Percentiles rank a stretch among this genome's conserved stretches.
Conservation (phyloP, 2,888 invertebrate genomes). For the Pyrgus malvae region DNA sequence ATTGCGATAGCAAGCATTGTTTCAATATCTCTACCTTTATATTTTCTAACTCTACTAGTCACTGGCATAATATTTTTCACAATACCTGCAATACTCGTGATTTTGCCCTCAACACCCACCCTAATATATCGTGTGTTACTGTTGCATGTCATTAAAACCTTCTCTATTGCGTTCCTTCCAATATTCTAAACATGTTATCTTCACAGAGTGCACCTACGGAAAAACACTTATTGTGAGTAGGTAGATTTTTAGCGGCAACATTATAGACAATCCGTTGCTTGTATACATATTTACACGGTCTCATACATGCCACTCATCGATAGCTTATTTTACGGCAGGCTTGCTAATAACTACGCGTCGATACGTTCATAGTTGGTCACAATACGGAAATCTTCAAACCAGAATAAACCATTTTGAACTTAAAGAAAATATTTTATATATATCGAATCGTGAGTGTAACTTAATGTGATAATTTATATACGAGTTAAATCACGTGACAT, state of each 20-base stretch:
- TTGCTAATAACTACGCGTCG: constrained; percentile 56
- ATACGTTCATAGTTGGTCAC: constrained; percentile 52
- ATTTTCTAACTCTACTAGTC: constrained; percentile 1
- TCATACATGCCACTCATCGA: constrained; percentile 45
- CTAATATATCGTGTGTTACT: no score
- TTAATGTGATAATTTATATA: no score
- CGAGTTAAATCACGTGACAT: no score
- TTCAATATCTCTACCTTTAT: constrained; percentile 29
- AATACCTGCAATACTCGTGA: no score
- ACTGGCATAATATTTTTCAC: background rate
- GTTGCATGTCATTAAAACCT: no score
- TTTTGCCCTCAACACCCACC: no score
- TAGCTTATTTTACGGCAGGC: constrained; percentile 53
- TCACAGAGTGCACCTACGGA: constrained; percentile 8
- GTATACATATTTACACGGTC: constrained; percentile 55
- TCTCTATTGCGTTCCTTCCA: no score
- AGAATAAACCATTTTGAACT: constrained; percentile 42
- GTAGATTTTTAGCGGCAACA: constrained; percentile 39
- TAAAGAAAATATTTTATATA: no score
- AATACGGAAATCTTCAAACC: constrained; percentile 57
- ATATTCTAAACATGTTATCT: no score
- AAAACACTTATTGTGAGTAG: constrained; percentile 36
- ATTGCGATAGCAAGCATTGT: constrained; percentile 37
- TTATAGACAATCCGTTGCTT: no score
- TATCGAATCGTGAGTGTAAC: no score